Evolutionary conservation across 2,797 vertebrate species (phyloP), one percentile per base, ranked within the genome.

Genomic region (Lagodon rhomboides): DNA sequence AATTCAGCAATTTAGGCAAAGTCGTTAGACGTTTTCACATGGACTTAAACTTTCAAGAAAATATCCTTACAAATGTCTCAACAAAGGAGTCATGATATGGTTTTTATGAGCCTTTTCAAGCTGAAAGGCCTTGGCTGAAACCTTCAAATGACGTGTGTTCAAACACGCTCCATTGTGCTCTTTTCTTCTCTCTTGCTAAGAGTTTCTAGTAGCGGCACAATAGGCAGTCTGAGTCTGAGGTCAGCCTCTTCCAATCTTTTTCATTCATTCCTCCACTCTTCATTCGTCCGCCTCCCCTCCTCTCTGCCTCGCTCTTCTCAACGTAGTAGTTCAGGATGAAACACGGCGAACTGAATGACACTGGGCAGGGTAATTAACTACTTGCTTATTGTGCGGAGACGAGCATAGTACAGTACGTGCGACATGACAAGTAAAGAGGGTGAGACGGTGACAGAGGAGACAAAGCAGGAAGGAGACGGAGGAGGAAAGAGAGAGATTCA

Each of bases 281-380:
- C 51, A 27, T 46, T 51, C 18, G 5, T 56, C 16, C 16, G 12
- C 11, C 56, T 47, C 30, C 17, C 34, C 54, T 47, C 12, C 16
- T 27, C 27, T 62, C 60, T 34, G 12, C 23, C 38, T 75, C 49
- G 27, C 56, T 22, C 55, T 59, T 69, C 30, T 51, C 53, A 20
- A 53, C 27, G 73, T 47, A 30, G 50, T 74, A 51, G 75, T 79
- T 73, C 74, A 77, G 51, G 77, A 87, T 38, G 38, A 69, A 75
- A 66, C 38, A 59, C 60, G 82, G 72, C 73, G 82, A 88, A 90
- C 83, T 73, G 76, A 15, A 23, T 22, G 38, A 87, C 85, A 83
- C 82, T 12, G 53, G 60, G 73, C 71, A 34, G 64, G 73, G 82
- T 82, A 83, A 85, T 91, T 88, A 87, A 75, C 73, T 71, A 82